Evolutionary conservation across 2,797 vertebrate genomes (phyloP), one percentile per base, ranked within the genome.

Genomic region (Notolepis coatsorum): DNA sequence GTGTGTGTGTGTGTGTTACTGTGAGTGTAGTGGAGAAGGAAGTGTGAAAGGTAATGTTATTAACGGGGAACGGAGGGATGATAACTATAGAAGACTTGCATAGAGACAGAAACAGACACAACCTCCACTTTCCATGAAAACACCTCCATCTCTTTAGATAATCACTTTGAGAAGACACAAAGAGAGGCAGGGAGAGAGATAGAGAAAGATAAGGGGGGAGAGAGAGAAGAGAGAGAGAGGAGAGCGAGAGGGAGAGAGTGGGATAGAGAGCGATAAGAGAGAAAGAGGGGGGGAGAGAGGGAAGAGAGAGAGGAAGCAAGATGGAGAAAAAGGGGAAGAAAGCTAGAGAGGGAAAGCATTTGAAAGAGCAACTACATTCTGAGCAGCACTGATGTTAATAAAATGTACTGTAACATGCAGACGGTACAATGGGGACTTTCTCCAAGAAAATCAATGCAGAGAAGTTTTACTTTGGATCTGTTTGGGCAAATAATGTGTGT

Each of bases 161-260:
- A 88, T 89, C 75, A 79, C 73, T 77, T 82, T 80, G 74, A 63
- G 73, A n/a, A n/a, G n/a, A n/a, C n/a, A n/a, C 53, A 68, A 69
- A 65, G 58, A 66, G 35, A 60, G 35, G 25, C 39, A 38, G 6
- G 30, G 25, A 30, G 25, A 8, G 5, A 15, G 13, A 12, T n/a
- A 27, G 24, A 10, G 24, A 28, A n/a, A 17, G n/a, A 17, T n/a
- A n/a, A n/a, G 25, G 13, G 5, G 10, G 13, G 23, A 27, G 24
- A 10, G 24, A 28, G 24, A 17, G n/a, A 17, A n/a, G 24, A 2
- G 24, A 28, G 24, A 28, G n/a, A 48, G 46, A 48, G 5, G 15
- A 18, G 30, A 53, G 25, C 38, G 7, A 43, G 47, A 46, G 43
- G 3, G 38, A 13, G 20, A 7, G 58, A 51, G 31, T n/a, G 35